Conservation (phyloP, 2,888 invertebrate genomes). For the Pterobdella sp. region DNA sequence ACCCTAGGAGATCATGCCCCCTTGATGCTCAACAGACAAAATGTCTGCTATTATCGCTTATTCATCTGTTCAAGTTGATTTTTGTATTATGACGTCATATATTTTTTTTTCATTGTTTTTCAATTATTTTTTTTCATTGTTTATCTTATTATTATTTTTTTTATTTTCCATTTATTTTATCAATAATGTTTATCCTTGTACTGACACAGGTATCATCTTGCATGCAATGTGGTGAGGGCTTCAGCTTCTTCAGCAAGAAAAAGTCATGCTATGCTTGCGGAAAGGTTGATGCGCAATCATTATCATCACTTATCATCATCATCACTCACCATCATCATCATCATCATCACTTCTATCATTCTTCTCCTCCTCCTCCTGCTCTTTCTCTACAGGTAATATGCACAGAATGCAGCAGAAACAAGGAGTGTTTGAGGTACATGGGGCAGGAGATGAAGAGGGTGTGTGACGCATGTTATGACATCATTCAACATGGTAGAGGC, state of each 20-base stretch:
- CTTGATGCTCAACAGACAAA: not conserved
- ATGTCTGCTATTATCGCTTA: not conserved
- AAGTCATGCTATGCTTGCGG: conserved; percentile 23
- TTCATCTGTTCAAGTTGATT: not conserved
- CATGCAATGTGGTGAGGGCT: conserved; percentile 25
- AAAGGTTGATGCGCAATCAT: not conserved
- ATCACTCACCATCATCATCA: not conserved
- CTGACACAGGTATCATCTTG: conserved; percentile 1
- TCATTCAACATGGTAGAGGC: not conserved
- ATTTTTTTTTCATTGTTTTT: not conserved
- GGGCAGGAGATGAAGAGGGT: conserved; percentile 20
- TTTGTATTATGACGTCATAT: not conserved
- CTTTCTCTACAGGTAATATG: conserved; percentile 19
- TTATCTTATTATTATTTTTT: conserved; percentile 9
- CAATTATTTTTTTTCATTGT: conserved; percentile 5
- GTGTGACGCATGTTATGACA: conserved; percentile 12
- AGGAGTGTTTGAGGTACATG: conserved; percentile 8
- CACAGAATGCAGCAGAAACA: conserved; percentile 6
- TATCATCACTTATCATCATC: not conserved
- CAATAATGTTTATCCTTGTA: not conserved
- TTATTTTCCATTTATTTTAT: not conserved
- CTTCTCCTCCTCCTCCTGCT: not conserved
- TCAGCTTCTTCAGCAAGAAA: conserved; percentile 21
- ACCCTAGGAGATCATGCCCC: not conserved
- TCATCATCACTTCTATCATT: not conserved